phyloP scores from a whole-genome alignment of 2,888 invertebrate genomes.

The Dolichopus griseipennis region DNA sequence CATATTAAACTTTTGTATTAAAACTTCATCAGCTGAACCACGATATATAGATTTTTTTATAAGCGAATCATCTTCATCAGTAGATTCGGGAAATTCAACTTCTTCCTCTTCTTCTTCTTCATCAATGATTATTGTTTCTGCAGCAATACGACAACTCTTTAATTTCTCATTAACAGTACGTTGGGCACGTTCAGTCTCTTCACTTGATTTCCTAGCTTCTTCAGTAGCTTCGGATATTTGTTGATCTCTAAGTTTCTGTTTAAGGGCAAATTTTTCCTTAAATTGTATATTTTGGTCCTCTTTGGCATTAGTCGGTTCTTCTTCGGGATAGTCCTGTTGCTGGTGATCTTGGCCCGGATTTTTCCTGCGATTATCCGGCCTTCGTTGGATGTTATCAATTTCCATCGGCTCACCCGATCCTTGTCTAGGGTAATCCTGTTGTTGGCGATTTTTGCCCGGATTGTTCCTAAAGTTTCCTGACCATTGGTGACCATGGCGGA shows the following conservation, averaged over 20 bases:
- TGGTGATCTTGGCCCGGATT: too few relatives aligned
- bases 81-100: conserved; percentile 53
- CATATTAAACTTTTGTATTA: conserved; percentile 47
- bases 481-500: too few relatives aligned
- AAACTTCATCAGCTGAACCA: conserved; percentile 52
- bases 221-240: conserved; percentile 46
- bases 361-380: too few relatives aligned
- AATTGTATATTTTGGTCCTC: too few relatives aligned
- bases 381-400: too few relatives aligned
- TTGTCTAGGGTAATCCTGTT: too few relatives aligned
- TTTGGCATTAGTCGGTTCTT: too few relatives aligned
- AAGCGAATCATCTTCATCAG: conserved; percentile 53
- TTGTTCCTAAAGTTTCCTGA: too few relatives aligned
- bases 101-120: conserved; percentile 45
- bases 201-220: conserved; percentile 29
- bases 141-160: conserved; percentile 36
- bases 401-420: too few relatives aligned
- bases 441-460: too few relatives aligned
- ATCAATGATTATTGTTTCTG: conserved; percentile 44
- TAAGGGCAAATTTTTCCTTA: conserved; percentile 45
- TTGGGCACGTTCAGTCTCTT: conserved; percentile 43
- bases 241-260: conserved; percentile 37
- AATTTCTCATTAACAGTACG: conserved; percentile 44
- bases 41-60: conserved; percentile 52
- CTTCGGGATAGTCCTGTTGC: too few relatives aligned